Base-by-base conservation (phyloP, 2,888 invertebrate genomes). In the Neoaliturus tenellus region DNA sequence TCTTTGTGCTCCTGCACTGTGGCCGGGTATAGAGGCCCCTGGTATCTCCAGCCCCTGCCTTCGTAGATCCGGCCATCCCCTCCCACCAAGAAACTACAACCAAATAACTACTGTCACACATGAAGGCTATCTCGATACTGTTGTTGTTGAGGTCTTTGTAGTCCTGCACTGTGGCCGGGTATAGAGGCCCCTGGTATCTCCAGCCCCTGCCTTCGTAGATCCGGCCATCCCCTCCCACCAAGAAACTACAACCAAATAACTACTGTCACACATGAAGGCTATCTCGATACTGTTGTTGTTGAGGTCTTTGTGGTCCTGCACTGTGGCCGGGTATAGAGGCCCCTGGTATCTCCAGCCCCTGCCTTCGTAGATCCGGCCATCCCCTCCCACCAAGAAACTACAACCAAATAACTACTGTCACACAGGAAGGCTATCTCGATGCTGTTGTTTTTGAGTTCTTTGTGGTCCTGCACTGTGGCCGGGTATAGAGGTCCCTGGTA, bases 381-480 rank as follows among this genome's bases (percentile, higher is more conserved):
- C 51, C n/a, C 51, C 51, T 51, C 51, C 51, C n/a, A 58, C 25
- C 20, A 58, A 25, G 58, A 58, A 58, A 58, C 58, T 58, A 5
- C n/a, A n/a, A n/a, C n/a, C n/a, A n/a, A n/a, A n/a, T n/a, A n/a
- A n/a, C n/a, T n/a, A n/a, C n/a, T n/a, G n/a, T n/a, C n/a, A n/a
- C n/a, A n/a, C n/a, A n/a, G n/a, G n/a, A n/a, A n/a, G n/a, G n/a
- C n/a, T n/a, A n/a, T n/a, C n/a, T n/a, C n/a, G n/a, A n/a, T n/a
- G n/a, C n/a, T n/a, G n/a, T 58, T 58, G 25, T 58, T 14, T 20
- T 58, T 58, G 25, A 58, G 58, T 14, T 4, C 25, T 4, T 58
- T 5, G 25, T 58, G 25, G 58, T 58, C 58, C 25, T 58, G 23
- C 23, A 58, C 58, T 3, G 23, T 23, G 25, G 23, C 3, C 4